Base-by-base conservation (phyloP, 2,113 vertebrate species). In the Varanus salvator region DNA sequence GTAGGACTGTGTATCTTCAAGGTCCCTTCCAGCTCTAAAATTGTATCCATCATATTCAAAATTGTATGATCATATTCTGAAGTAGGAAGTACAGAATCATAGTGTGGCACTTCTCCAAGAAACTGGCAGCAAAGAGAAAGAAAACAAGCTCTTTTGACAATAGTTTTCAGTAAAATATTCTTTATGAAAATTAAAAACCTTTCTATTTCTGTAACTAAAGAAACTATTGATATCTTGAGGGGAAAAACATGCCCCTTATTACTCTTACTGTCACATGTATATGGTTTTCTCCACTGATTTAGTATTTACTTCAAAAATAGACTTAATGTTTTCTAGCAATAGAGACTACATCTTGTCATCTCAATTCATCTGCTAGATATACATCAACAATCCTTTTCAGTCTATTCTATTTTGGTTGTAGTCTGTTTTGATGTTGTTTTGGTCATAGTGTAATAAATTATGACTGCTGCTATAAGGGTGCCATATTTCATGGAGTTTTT, bases 371-470 rank as follows among this genome's bases (percentile, higher is more conserved):
- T 44, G 38, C 38, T 44, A 44, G 38, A 44, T 44, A 44, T 44
- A 31, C 81, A 86, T 66, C 29, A 27, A 25, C 38, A 87, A 31
- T 12, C 80, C 50, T 85, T 34, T 52, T 66, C 68, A 89, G 52
- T 23, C 71, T 88, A 80, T 89, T 83, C 52, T 74, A 19, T 88
- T 83, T 89, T 89, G 52, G 9, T 81, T 80, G 8, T 48, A 4
- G 3, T 21, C 0, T 0, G 52, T 78, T 66, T 76, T 60, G 12
- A 80, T 8, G 4, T n/a, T 78, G 88, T 68, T 68, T 81, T 9
- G 71, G 78, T 82, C 68, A 17, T 29, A 48, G 14, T 11, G 60
- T 34, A 4, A 48, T 25, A 82, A 4, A 8, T n/a, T 23, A 17
- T n/a, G 23, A 27, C 38, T 78, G 8, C 60, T 31, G 57, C 34